Conservation (phyloP, 2,113 vertebrate species). For the Chamaea fasciata region DNA sequence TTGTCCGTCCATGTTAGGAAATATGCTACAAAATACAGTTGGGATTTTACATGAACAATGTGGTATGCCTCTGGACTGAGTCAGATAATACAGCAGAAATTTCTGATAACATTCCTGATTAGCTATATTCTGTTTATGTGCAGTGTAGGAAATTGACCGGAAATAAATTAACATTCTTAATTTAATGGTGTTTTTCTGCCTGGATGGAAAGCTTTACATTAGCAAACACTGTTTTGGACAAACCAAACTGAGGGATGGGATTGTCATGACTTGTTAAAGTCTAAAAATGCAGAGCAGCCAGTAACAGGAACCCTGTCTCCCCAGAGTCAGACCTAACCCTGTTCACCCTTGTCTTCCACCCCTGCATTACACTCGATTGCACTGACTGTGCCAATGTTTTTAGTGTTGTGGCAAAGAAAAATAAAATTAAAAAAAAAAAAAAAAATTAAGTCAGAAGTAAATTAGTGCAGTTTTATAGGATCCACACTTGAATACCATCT, state of each 20-base stretch:
- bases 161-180: not conserved
- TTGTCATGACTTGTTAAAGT: not conserved
- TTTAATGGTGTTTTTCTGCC: not conserved
- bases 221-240: not conserved
- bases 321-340: not conserved
- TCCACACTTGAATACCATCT: not conserved
- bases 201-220: not conserved
- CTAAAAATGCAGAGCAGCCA: not conserved
- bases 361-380: not conserved
- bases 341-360: not conserved
- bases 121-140: not conserved
- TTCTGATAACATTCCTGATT: not conserved
- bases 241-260: not conserved
- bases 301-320: not conserved
- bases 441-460: not conserved
- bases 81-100: not conserved
- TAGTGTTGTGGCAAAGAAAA: not conserved
- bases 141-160: not conserved
- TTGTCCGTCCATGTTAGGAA: not conserved
- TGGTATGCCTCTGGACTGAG: not conserved
- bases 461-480: not conserved
- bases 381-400: not conserved
- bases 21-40: not conserved
- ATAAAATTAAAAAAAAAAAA: not conserved
- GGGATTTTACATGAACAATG: not conserved